Percentiles rank a stretch among this genome's conserved stretches.
Conservation (phyloP, 2,797 vertebrate genomes). For the Halcyon badia region DNA sequence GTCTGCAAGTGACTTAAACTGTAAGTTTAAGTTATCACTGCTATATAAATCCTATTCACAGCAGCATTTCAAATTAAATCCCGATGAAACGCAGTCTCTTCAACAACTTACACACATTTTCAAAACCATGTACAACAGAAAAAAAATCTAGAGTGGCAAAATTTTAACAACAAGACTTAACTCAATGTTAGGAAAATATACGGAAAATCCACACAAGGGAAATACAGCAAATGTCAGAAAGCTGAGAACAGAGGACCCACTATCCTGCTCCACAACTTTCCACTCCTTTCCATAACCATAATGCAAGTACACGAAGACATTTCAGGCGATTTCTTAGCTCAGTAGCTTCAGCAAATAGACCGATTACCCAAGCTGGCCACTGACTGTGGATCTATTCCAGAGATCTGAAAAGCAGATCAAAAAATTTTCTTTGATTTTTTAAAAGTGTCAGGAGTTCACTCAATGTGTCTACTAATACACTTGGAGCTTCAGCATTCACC, state of each 20-base stretch:
- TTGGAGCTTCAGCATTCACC: background rate
- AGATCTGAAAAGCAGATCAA: background rate
- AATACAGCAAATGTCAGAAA: background rate
- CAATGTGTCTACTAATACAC: background rate
- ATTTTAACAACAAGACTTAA: background rate
- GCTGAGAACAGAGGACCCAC: background rate
- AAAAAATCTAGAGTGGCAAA: background rate
- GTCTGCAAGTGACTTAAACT: background rate
- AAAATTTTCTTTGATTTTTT: background rate
- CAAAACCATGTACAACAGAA: background rate
- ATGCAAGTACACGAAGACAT: background rate
- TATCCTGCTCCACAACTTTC: background rate
- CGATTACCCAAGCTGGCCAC: background rate
- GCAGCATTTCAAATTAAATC: background rate
- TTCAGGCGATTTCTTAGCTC: background rate
- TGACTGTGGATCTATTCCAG: background rate
- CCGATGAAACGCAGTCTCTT: background rate
- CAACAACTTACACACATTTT: background rate
- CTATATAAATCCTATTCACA: background rate
- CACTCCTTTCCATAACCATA: background rate
- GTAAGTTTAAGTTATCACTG: background rate
- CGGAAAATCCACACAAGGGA: background rate
- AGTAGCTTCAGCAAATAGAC: background rate
- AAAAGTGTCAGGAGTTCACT: background rate
- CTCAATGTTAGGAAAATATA: background rate